Base-by-base conservation (phyloP, 2,888 invertebrate genomes). In the Gerris lacustris region DNA sequence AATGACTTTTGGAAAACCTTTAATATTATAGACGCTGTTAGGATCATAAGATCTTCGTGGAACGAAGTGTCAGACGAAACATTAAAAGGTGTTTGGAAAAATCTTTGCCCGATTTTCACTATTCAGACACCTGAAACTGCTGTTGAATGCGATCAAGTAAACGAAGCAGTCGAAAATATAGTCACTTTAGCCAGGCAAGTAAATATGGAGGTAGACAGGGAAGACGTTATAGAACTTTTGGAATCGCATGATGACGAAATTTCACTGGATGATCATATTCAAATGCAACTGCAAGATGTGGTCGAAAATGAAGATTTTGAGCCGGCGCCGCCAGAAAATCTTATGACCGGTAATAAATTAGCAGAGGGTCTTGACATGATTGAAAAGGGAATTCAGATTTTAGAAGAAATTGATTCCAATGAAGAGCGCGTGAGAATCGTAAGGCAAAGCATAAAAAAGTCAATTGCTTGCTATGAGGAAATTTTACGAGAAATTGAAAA, bases 401-500 rank as follows among this genome's bases (percentile, higher is more conserved):
- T 55, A 7, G 55, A 55, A 55, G 55, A 55, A 15, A 55, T 55
- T 55, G 55, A 55, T 55, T 55, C 55, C 55, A 55, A 55, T 55
- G 55, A 55, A 55, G 55, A 55, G 55, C 55, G 55, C 55, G 55
- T 55, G 55, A 55, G 55, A 55, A 55, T 55, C 55, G 55, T 55
- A 55, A 55, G 55, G 15, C 55, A 55, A 55, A 15, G 15, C 55
- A 55, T 55, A 15, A 7, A 55, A 15, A 55, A 15, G 55, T 55
- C 55, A 55, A 55, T 55, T 55, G 55, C 55, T 55, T 55, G 55
- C 55, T 55, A 55, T 15, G 55, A 55, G 15, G 9, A 55, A 55
- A 55, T 55, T 9, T 55, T 55, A 55, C 55, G 55, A 9, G 55
- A 55, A 7, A 55, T 9, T 7, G 15, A 55, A 55, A 55, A 55